phyloP scores from a whole-genome alignment of 2,113 vertebrate species.

The Penelope pileata region DNA sequence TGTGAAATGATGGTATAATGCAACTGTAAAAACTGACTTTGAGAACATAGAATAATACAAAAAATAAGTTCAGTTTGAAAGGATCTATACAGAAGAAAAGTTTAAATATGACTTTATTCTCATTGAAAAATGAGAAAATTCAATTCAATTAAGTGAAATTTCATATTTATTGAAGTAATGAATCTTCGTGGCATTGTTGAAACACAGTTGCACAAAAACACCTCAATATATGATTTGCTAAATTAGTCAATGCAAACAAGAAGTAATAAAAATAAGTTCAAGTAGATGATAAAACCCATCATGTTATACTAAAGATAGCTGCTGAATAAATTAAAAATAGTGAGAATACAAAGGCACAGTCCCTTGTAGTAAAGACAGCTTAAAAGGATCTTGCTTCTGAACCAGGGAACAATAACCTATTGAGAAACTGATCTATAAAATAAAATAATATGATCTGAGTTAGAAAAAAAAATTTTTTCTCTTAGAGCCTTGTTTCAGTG shows the following conservation, averaged over 20 bases:
- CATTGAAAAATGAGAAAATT: background rate
- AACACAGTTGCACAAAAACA: background rate
- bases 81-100: background rate
- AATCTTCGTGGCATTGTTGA: background rate
- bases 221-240: background rate
- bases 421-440: background rate
- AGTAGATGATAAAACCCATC: background rate
- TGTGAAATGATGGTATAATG: background rate
- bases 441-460: background rate
- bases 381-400: background rate
- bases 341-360: background rate
- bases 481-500: background rate
- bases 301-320: background rate
- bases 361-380: background rate
- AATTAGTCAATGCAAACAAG: background rate
- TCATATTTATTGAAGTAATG: background rate
- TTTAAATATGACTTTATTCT: background rate
- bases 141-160: background rate
- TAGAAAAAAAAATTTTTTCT: background rate
- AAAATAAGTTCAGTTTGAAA: background rate
- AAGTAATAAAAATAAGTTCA: constrained; percentile 11
- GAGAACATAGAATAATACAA: background rate
- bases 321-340: constrained; percentile 4
- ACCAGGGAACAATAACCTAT: background rate
- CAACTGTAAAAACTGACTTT: background rate